Evolutionary conservation across 1,140 invertebrate genomes (phyloP).

Genomic region (Bactericera cockerelli): DNA sequence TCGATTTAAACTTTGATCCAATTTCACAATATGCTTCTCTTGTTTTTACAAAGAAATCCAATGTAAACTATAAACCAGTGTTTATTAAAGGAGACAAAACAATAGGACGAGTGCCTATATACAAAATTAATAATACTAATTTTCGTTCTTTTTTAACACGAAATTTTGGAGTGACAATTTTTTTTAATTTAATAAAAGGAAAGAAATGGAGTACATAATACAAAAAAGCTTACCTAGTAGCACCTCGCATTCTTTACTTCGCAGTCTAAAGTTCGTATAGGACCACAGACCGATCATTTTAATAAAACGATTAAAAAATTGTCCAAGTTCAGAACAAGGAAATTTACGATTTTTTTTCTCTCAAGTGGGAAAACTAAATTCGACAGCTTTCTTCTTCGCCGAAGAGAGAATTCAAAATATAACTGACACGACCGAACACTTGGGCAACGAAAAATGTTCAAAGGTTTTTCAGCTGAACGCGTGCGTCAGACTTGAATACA

Average conservation of each 20-base stretch:
- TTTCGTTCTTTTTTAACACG: too few species aligned
- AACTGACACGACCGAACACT: not conserved
- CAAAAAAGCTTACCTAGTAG: conserved; percentile 28
- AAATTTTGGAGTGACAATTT: too few species aligned
- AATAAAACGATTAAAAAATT: not conserved
- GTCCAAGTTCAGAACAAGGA: not conserved
- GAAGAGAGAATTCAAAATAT: not conserved
- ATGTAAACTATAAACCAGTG: too few species aligned
- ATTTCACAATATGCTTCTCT: too few species aligned
- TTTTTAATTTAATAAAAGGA: too few species aligned
- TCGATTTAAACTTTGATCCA: too few species aligned
- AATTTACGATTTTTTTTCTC: conserved; percentile 8
- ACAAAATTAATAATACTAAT: too few species aligned
- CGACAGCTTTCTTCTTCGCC: not conserved
- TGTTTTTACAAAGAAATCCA: too few species aligned
- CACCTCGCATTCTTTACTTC: conserved; percentile 30
- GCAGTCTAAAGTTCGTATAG: conserved; percentile 28
- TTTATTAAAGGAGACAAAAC: too few species aligned
- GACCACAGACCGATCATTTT: conserved; percentile 33
- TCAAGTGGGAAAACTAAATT: too few species aligned
- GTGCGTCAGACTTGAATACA: not conserved
- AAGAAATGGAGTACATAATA: too few species aligned
- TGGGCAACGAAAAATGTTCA: not conserved
- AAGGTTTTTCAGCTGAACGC: conserved; percentile 1
- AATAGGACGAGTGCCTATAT: too few species aligned